These are phyloP conservation scores for Calycopis cecrops DNA, from an alignment of 1,140 invertebrate species.

Conservation along the genomic window DNA sequence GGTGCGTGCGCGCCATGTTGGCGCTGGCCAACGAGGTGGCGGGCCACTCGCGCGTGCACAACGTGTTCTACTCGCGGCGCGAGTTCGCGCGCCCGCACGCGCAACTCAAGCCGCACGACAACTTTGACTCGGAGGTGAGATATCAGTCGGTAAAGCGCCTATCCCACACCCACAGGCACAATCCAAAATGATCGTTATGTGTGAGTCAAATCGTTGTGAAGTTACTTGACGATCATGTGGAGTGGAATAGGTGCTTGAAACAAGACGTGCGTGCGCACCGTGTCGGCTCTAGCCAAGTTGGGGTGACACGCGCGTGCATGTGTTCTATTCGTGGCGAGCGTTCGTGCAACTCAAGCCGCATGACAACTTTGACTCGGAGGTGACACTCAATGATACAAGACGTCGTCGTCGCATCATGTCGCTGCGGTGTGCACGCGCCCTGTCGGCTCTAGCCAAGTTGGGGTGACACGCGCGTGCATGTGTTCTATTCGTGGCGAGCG, in stretches of 20 bases:
- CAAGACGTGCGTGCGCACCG: too few relatives aligned
- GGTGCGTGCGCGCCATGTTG: slow-evolving; percentile 91
- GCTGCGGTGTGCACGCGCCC: too few relatives aligned
- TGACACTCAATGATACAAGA: slow-evolving; percentile 21
- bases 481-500: slow-evolving; percentile 98
- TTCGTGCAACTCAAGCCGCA: slow-evolving; percentile 93
- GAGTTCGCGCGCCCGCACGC: slow-evolving; percentile 96
- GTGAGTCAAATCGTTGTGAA: too few relatives aligned
- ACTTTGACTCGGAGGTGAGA: slow-evolving; percentile 90
- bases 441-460: too few relatives aligned
- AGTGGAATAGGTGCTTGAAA: too few relatives aligned
- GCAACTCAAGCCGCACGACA: slow-evolving; percentile 89
- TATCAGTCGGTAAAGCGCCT: not conserved
- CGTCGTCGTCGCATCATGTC: too few relatives aligned
- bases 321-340: slow-evolving; percentile 98
- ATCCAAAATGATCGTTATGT: too few relatives aligned
- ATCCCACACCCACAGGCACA: too few relatives aligned
- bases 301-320: too few relatives aligned
- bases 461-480: slow-evolving; percentile 65
- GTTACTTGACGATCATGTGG: too few relatives aligned
- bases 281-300: too few relatives aligned
- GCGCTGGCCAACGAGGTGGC: slow-evolving; percentile 89
- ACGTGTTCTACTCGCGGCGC: slow-evolving; percentile 97
- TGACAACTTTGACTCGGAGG: slow-evolving; percentile 93
- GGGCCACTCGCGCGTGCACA: slow-evolving; percentile 86